phyloP scores from a whole-genome alignment of 37 sponge, comb jelly and placozoan genomes.

The Aphrocallistes beatrix region DNA sequence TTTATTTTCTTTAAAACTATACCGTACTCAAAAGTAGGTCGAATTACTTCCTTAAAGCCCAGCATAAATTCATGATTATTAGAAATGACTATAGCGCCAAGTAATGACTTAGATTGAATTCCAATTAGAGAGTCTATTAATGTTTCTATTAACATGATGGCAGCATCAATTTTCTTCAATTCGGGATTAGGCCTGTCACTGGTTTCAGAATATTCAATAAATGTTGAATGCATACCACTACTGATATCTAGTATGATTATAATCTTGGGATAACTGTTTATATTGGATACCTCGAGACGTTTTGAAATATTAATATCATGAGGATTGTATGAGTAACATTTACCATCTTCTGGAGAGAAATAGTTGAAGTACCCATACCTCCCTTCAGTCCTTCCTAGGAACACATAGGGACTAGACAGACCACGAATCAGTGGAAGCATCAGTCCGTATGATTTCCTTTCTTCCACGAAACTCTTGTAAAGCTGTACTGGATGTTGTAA shows the following conservation, averaged over 20 bases:
- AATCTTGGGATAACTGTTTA: neutral
- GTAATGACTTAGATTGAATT: neutral
- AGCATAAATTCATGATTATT: neutral
- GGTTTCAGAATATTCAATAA: neutral
- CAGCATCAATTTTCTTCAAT: neutral
- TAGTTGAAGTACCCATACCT: neutral
- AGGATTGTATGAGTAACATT: neutral
- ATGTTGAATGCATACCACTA: neutral
- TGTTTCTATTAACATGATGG: neutral
- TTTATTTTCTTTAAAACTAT: neutral
- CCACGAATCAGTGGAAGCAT: neutral
- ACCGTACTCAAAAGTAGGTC: neutral
- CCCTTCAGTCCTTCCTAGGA: neutral
- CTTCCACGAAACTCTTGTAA: neutral
- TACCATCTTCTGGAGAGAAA: conserved; percentile 5
- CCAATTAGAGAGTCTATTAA: neutral
- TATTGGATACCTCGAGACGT: neutral
- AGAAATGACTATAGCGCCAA: neutral
- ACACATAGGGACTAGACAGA: neutral
- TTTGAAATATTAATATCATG: neutral
- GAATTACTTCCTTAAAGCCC: neutral
- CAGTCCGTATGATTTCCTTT: neutral
- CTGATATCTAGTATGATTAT: neutral
- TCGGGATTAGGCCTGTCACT: neutral
- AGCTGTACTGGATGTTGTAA: neutral